phyloP scores from a whole-genome alignment of 2,113 vertebrate species.

The Tenrec ecaudatus region DNA sequence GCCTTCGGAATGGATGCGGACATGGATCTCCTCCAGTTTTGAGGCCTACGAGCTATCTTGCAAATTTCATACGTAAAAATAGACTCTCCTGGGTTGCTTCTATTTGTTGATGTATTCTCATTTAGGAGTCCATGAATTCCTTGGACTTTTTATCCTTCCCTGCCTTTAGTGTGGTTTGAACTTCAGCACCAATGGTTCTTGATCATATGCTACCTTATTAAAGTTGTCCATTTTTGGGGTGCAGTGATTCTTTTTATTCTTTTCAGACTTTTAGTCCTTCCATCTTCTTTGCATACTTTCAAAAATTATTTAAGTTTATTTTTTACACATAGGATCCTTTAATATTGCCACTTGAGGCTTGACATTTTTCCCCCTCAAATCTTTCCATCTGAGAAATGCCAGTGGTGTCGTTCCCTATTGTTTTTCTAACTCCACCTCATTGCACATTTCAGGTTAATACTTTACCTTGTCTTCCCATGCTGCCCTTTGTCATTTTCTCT shows the following conservation, averaged over 20 bases:
- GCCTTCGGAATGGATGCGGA: not conserved
- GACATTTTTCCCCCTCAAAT: not conserved
- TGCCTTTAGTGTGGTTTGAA: not conserved
- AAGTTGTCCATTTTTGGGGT: not conserved
- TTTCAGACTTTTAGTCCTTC: too few relatives aligned
- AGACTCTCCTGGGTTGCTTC: not conserved
- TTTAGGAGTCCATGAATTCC: not conserved
- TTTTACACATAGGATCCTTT: not conserved
- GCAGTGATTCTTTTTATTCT: too few relatives aligned
- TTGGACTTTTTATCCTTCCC: too few relatives aligned
- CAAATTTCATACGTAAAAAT: not conserved
- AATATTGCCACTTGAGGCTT: not conserved
- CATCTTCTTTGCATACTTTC: not conserved
- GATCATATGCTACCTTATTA: not conserved
- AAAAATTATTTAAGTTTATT: not conserved
- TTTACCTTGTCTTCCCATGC: not conserved
- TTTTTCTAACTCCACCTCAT: not conserved
- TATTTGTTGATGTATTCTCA: not conserved
- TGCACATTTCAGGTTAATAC: not conserved
- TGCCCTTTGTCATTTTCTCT: not conserved
- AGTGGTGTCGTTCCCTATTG: not conserved
- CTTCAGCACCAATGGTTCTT: not conserved
- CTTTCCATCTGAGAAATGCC: not conserved
- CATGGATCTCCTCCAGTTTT: not conserved
- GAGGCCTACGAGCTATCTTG: not conserved